These are phyloP conservation scores for Orussus abietinus DNA, from an alignment of 1,140 invertebrate species.

Conservation along the genomic window DNA sequence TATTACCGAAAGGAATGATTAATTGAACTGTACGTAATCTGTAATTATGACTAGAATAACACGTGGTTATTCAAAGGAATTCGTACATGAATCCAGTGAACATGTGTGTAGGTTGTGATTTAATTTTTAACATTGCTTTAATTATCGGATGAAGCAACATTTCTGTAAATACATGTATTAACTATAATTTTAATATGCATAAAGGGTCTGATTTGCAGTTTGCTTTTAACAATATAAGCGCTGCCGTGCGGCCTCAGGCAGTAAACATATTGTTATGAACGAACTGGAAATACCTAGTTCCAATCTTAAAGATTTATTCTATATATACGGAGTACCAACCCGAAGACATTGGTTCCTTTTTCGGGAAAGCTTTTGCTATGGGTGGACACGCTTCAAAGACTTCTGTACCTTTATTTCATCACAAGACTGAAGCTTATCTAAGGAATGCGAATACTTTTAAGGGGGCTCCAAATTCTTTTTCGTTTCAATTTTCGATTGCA, in stretches of 20 bases:
- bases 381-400: constrained; percentile 40
- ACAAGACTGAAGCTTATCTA: constrained; percentile 41
- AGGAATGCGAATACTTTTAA: constrained; percentile 14
- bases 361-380: constrained; percentile 38
- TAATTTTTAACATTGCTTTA: constrained; percentile 39
- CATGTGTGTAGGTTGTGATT: constrained; percentile 47
- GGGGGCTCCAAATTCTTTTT: constrained; percentile 20
- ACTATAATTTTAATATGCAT: constrained; percentile 23
- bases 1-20: constrained; percentile 25
- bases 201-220: constrained; percentile 11
- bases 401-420: constrained; percentile 47
- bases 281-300: constrained; percentile 20
- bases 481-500: constrained; percentile 28
- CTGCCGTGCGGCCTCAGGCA: constrained; percentile 9
- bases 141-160: constrained; percentile 28
- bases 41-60: constrained; percentile 27
- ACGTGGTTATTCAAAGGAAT: constrained; percentile 2
- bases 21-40: constrained; percentile 31
- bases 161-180: constrained; percentile 39
- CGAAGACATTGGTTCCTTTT: constrained; percentile 21
- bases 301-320: constrained; percentile 17
- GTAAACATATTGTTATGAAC: constrained; percentile 9
- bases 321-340: constrained; percentile 7
- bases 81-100: constrained; percentile 7
- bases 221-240: constrained; percentile 13